Evolutionary conservation across 2,113 vertebrate genomes (phyloP).

Genomic region (Xiphophorus hellerii): DNA sequence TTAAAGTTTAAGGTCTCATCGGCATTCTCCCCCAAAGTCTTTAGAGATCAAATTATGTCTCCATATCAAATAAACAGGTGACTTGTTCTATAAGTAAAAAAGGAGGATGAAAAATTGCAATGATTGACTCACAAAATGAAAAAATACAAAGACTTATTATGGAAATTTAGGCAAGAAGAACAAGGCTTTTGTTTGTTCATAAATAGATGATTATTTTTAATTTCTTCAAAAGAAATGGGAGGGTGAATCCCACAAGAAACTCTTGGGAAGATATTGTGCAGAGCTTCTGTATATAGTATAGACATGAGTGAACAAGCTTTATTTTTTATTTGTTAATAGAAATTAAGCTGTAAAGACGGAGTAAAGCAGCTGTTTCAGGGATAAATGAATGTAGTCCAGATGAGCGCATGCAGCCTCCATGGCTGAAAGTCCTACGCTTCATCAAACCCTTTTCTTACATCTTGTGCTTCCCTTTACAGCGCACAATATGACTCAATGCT

Average conservation of each 20-base stretch:
- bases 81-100: conserved; percentile 68
- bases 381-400: conserved; percentile 24
- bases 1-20: conserved; percentile 42
- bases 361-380: conserved; percentile 68
- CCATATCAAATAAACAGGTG: conserved; percentile 69
- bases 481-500: not conserved
- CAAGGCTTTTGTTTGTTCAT: conserved; percentile 72
- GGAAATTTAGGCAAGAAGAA: conserved; percentile 56
- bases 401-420: not conserved
- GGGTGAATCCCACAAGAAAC: conserved; percentile 67
- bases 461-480: conserved; percentile 14
- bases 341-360: conserved; percentile 56
- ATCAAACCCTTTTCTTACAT: not conserved
- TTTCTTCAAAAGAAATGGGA: conserved; percentile 80
- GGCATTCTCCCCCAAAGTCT: conserved; percentile 59
- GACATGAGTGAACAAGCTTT: conserved; percentile 64
- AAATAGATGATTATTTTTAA: conserved; percentile 82
- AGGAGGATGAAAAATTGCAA: conserved; percentile 49
- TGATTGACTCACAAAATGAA: conserved; percentile 51
- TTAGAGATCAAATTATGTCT: conserved; percentile 74
- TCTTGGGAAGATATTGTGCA: conserved; percentile 59
- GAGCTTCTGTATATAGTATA: conserved; percentile 60
- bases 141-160: conserved; percentile 60
- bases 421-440: not conserved
- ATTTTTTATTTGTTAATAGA: conserved; percentile 16